Evolutionary conservation across 1,140 invertebrate genomes (phyloP).

Genomic region (Sweltsa coloradensis): DNA sequence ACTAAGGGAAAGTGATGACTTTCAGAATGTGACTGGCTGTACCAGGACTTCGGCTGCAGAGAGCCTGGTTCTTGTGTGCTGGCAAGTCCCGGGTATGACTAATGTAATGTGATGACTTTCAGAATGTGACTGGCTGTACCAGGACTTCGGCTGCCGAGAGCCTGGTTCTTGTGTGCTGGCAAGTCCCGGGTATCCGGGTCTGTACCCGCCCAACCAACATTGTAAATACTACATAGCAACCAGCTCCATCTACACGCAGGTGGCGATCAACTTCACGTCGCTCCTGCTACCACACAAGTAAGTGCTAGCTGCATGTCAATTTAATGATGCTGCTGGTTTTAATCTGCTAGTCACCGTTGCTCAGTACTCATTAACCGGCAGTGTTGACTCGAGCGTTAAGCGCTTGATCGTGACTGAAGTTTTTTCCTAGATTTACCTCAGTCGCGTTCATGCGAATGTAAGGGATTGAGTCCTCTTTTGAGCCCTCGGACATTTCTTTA

Average conservation of each 20-base stretch:
- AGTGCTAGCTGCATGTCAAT: slow-evolving; percentile 30
- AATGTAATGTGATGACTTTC: no score
- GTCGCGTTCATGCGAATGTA: no score
- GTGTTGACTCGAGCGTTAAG: no score
- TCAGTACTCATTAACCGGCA: no score
- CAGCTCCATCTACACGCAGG: slow-evolving; percentile 43
- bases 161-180: slow-evolving; percentile 34
- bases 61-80: slow-evolving; percentile 42
- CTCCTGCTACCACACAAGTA: slow-evolving; percentile 54
- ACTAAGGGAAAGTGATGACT: no score
- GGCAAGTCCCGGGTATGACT: slow-evolving; percentile 60
- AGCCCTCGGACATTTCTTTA: no score
- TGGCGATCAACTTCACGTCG: slow-evolving; percentile 49
- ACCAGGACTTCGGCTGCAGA: slow-evolving; percentile 52
- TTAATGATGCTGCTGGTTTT: slow-evolving; percentile 1
- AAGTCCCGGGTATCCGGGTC: slow-evolving; percentile 61
- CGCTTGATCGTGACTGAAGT: no score
- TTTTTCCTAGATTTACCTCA: no score
- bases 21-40: slow-evolving; percentile 66
- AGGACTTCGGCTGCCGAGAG: neutral
- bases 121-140: slow-evolving; percentile 32
- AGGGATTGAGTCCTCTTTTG: no score
- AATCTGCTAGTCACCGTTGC: no score
- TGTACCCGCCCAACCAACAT: slow-evolving; percentile 54
- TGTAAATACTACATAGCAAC: slow-evolving; percentile 59